Percentiles rank a stretch among this genome's conserved stretches.
Evolutionary conservation across 2,113 vertebrate genomes (phyloP).

Genomic region (Tamias sibiricus): DNA sequence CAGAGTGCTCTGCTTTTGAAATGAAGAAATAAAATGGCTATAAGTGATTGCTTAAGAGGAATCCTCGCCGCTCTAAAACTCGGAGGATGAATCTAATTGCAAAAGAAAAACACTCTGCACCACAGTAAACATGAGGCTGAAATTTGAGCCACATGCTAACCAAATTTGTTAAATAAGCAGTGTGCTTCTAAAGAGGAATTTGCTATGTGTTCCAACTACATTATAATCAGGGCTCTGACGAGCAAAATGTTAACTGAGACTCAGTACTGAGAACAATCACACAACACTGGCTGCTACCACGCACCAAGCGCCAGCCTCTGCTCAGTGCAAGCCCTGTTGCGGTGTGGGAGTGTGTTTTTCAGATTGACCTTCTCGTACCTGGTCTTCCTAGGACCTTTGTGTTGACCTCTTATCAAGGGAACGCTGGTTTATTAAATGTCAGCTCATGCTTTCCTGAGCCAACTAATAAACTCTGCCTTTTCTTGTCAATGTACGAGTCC

Average conservation of each 20-base stretch:
- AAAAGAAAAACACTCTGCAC: not conserved
- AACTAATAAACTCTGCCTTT: not conserved
- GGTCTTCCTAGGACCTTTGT: rapidly evolving
- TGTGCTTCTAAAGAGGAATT: not conserved
- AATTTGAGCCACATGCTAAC: not conserved
- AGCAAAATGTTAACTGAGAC: not conserved
- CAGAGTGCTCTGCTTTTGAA: not conserved
- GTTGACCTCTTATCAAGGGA: too few species aligned
- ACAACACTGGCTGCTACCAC: rapidly evolving
- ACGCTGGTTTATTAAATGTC: not conserved
- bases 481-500: not conserved
- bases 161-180: not conserved
- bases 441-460: not conserved
- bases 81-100: not conserved
- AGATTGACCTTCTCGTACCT: rapidly evolving
- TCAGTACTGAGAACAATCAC: too few species aligned
- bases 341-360: rapidly evolving
- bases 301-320: rapidly evolving
- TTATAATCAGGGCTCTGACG: too few species aligned
- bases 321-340: rapidly evolving
- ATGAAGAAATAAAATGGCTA: not conserved
- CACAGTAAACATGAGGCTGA: not conserved
- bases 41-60: not conserved
- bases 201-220: rapidly evolving
- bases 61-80: not conserved